Conservation (phyloP, 2,797 vertebrate genomes). For the Poecilia gillii region DNA sequence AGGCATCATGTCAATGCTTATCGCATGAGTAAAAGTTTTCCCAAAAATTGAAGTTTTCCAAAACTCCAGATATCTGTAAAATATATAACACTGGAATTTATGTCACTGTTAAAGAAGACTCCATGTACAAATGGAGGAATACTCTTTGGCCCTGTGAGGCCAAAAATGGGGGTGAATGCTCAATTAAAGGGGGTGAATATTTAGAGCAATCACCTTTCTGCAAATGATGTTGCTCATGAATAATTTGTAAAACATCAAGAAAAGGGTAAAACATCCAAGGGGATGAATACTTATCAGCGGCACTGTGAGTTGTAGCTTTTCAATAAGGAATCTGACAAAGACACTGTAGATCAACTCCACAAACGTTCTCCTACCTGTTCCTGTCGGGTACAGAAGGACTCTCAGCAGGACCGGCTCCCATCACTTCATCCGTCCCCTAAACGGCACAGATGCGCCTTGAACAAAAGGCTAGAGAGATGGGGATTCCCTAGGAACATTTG, state of each 20-base stretch:
- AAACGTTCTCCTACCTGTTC: conserved; percentile 32
- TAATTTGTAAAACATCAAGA: not conserved
- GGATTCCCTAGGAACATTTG: conserved; percentile 55
- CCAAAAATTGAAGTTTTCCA: not conserved
- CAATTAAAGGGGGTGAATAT: too few relatives aligned
- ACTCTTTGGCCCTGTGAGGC: too few relatives aligned
- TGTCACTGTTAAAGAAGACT: too few relatives aligned
- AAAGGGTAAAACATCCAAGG: not conserved
- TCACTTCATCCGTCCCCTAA: conserved; percentile 51
- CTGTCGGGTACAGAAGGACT: conserved; percentile 51
- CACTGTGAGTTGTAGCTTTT: not conserved
- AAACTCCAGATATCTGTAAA: not conserved
- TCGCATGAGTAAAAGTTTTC: too few relatives aligned
- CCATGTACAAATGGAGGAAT: too few relatives aligned
- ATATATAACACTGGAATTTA: not conserved
- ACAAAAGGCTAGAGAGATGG: conserved; percentile 59
- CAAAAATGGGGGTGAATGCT: too few relatives aligned
- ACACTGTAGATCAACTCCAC: conserved; percentile 32
- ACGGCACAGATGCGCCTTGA: conserved; percentile 49
- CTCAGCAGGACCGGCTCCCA: conserved; percentile 43
- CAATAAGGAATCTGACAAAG: conserved; percentile 27
- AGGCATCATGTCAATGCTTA: not conserved
- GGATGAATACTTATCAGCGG: not conserved
- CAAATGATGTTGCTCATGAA: not conserved
- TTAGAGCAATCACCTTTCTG: not conserved